Conservation (phyloP, 2,797 vertebrate species). For the Chanos chanos region DNA sequence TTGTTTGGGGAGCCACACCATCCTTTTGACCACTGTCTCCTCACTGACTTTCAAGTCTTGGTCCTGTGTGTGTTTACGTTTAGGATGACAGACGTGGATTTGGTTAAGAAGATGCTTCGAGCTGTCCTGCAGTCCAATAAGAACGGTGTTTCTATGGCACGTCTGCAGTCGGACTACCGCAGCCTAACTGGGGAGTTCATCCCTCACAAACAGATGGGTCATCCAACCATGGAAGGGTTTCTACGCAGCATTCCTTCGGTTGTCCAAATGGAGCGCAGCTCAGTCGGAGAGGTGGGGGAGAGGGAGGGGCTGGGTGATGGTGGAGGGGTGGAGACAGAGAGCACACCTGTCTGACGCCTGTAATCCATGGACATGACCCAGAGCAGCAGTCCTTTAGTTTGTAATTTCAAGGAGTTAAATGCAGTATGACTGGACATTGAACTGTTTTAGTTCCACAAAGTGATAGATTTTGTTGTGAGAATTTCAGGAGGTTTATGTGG, state of each 20-base stretch:
- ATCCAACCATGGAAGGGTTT: conserved; percentile 74
- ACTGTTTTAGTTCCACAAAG: too few relatives aligned
- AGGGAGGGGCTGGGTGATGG: not conserved
- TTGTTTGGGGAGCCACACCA: not conserved
- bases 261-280: conserved; percentile 71
- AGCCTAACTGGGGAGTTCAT: conserved; percentile 84
- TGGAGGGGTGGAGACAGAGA: not conserved
- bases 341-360: too few relatives aligned
- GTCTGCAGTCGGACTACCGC: conserved; percentile 77
- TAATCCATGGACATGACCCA: too few relatives aligned
- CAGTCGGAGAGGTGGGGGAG: conserved; percentile 75
- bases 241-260: conserved; percentile 81
- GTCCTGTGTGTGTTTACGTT: conserved; percentile 32
- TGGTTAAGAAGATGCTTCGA: conserved; percentile 81
- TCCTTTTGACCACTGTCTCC: not conserved
- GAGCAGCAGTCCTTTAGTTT: too few relatives aligned
- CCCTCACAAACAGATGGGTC: conserved; percentile 77
- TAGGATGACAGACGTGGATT: conserved; percentile 79
- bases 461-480: too few relatives aligned
- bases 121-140: conserved; percentile 87
- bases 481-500: too few relatives aligned
- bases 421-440: too few relatives aligned
- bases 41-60: not conserved
- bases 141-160: conserved; percentile 69
- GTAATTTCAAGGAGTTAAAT: too few relatives aligned